These are phyloP conservation scores for Lycocorax pyrrhopterus DNA, from an alignment of 2,113 vertebrate species.

Conservation along the genomic window DNA sequence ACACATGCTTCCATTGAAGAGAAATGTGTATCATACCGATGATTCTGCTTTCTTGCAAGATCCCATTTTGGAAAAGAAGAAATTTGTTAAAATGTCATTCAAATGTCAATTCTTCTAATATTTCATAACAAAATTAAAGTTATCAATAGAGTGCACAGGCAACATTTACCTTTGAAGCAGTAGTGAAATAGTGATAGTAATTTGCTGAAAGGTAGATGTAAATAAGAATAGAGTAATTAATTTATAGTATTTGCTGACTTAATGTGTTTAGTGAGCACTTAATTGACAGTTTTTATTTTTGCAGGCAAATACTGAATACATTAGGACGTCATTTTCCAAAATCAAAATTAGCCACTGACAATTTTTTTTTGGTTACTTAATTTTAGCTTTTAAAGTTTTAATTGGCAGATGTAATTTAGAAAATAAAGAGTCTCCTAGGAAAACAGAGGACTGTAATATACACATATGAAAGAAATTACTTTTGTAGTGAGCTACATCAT, in stretches of 20 bases:
- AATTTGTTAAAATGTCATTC: neutral
- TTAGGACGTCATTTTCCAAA: neutral
- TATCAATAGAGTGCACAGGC: neutral
- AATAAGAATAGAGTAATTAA: neutral
- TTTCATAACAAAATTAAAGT: neutral
- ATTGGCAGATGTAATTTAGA: neutral
- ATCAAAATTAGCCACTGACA: neutral
- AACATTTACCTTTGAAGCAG: neutral
- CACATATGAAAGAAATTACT: slow-evolving; percentile 29
- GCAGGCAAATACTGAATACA: neutral
- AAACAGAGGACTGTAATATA: neutral
- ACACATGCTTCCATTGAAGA: neutral
- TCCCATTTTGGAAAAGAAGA: neutral
- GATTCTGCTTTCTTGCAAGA: neutral
- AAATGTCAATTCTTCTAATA: neutral
- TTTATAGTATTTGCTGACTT: neutral
- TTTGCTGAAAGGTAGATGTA: neutral
- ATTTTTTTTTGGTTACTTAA: neutral
- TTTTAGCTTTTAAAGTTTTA: neutral
- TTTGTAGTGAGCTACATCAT: neutral
- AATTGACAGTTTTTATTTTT: neutral
- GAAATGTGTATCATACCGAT: neutral
- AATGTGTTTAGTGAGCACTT: neutral
- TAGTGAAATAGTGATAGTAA: neutral
- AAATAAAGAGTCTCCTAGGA: neutral